A percentile compares a stretch with the other conserved stretches of the same genome.
phyloP scores from a whole-genome alignment of 2,797 vertebrate genomes.

The Onychomys torridus region DNA sequence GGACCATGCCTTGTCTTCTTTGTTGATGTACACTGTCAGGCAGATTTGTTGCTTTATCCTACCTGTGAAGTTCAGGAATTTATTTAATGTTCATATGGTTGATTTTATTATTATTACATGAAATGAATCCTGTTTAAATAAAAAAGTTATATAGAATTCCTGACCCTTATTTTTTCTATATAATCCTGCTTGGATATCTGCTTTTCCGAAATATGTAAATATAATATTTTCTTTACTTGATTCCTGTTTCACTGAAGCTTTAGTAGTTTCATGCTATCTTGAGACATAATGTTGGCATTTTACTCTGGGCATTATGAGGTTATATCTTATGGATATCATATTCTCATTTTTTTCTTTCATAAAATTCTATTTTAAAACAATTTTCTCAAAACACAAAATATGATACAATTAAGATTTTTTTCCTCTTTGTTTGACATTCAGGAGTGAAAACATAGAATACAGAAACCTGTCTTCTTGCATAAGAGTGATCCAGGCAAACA shows the following conservation, averaged over 20 bases:
- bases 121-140: constrained; percentile 11
- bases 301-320: neutral
- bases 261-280: neutral
- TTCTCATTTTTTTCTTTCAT: neutral
- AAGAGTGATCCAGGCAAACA: neutral
- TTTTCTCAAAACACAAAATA: neutral
- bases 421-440: neutral
- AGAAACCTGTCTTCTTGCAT: neutral
- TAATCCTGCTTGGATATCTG: neutral
- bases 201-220: neutral
- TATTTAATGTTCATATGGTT: neutral
- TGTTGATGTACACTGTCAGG: neutral
- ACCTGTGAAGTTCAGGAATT: neutral
- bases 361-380: neutral
- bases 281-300: neutral
- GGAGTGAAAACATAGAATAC: neutral
- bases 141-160: neutral
- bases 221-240: neutral
- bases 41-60: neutral
- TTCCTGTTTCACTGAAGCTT: neutral
- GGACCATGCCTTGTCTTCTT: neutral
- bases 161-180: neutral
- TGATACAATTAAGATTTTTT: neutral
- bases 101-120: neutral
- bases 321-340: neutral